Base-by-base conservation (phyloP, 2,113 vertebrate genomes). In the Amphiprion ocellaris region DNA sequence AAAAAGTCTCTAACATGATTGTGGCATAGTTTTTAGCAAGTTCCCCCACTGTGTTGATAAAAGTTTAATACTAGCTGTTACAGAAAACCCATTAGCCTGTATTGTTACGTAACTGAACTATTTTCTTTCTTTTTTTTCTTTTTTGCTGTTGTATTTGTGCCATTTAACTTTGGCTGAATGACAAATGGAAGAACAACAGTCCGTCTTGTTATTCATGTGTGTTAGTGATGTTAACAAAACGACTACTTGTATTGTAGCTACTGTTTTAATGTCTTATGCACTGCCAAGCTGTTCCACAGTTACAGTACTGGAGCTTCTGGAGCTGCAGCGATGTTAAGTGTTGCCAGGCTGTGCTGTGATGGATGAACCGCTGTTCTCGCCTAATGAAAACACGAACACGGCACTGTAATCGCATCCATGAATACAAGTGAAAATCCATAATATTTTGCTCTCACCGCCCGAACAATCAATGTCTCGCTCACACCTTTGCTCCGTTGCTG, bases 371-470 rank as follows among this genome's bases (percentile, higher is more conserved):
- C 69, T 74, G 78, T 88, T 50, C 28, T 61, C 30, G 4, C 60
- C 16, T 86, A 90, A 90, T 91, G 82, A 89, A 89, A 89, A 89
- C 79, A 78, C 2, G 10, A 84, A 74, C 28, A 11, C 56, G 23
- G 56, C 3, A 41, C 76, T 81, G 81, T 92, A 90, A 89, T 87
- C 62, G 71, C 62, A 26, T 82, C 67, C 83, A 66, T 90, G 81
- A 85, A 86, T 82, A 73, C 60, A 87, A 90, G 82, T 86, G 81
- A 76, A 92, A 92, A 90, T 91, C 89, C 67, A 93, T 92, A 85
- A 75, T 63, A 77, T 87, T 87, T 88, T 87, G 82, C 28, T 88
- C 80, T 70, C 56, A 33, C 62, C 47, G 55, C 65, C 55, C 62
- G 67, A 76, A 58, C 47, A 84, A 88, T 91, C 87, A 88, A 88